Percentiles rank a stretch among this genome's conserved stretches.
Conservation (phyloP, 2,113 vertebrate species). For the Sakesphorus luctuosus region DNA sequence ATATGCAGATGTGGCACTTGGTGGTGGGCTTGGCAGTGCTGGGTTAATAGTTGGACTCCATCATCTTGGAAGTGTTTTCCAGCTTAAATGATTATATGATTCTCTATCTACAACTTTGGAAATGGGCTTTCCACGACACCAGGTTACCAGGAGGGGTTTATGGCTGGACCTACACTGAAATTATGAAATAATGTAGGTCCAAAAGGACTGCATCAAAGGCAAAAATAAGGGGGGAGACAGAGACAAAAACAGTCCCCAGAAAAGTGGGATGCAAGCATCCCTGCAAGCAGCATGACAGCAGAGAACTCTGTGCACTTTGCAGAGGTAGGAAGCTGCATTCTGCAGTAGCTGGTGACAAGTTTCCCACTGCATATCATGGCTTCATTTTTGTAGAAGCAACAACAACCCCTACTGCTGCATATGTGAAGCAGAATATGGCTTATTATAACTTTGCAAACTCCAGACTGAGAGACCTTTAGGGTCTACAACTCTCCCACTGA, state of each 20-base stretch:
- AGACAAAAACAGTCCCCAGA: neutral
- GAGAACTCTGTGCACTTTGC: neutral
- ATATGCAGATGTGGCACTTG: neutral
- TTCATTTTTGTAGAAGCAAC: neutral
- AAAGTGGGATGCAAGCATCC: neutral
- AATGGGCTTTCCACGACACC: neutral
- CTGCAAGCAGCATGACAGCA: neutral
- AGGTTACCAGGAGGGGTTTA: neutral
- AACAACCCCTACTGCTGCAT: rapidly evolving
- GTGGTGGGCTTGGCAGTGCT: neutral
- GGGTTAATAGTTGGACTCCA: neutral
- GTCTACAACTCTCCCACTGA: neutral
- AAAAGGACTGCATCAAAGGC: neutral
- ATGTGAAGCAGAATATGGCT: rapidly evolving
- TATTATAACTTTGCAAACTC: neutral
- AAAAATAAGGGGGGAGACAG: neutral
- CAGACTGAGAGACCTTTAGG: neutral
- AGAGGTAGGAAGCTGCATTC: neutral
- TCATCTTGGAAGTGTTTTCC: neutral
- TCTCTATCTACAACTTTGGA: neutral
- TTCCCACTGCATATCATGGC: neutral
- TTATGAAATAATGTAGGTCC: neutral
- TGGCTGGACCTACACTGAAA: neutral
- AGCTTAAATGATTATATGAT: neutral
- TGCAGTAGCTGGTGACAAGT: neutral